Percentiles rank a stretch among this genome's conserved stretches.
These are phyloP conservation scores for Scaptomyza cyrtandrae DNA, from an alignment of 2,888 invertebrate genomes.

Conservation along the genomic window DNA sequence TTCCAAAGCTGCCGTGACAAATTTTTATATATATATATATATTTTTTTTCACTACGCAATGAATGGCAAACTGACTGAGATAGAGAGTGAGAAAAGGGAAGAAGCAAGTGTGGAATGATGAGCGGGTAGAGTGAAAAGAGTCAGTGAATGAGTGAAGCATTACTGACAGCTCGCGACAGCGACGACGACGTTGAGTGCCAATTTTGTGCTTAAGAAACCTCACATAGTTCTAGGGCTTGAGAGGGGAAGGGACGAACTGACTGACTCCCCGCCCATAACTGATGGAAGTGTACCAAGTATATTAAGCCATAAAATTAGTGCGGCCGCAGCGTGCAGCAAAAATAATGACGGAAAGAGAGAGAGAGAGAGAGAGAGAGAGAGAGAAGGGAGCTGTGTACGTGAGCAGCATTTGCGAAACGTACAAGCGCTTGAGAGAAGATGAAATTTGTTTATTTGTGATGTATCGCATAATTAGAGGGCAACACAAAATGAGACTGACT, in stretches of 20 bases:
- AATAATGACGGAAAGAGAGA: background rate
- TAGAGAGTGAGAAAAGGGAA: background rate
- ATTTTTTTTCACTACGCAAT: slow-evolving; percentile 42
- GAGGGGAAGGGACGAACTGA: background rate
- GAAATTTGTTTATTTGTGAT: slow-evolving; percentile 74
- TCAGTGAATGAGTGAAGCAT: slow-evolving; percentile 64
- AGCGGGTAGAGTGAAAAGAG: background rate
- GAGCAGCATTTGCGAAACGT: slow-evolving; percentile 60
- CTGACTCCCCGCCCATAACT: slow-evolving; percentile 14
- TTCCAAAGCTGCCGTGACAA: slow-evolving; percentile 83
- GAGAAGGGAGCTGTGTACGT: slow-evolving; percentile 48
- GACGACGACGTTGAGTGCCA: slow-evolving; percentile 63
- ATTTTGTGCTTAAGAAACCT: slow-evolving; percentile 64
- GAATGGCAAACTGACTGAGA: slow-evolving; percentile 43
- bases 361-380: background rate
- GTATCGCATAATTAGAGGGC: slow-evolving; percentile 69
- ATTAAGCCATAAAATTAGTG: slow-evolving; percentile 82
- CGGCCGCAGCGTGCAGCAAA: slow-evolving; percentile 55
- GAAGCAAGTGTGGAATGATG: background rate
- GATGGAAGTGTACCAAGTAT: slow-evolving; percentile 62
- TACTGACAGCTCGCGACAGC: slow-evolving; percentile 65
- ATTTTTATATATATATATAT: slow-evolving; percentile 47
- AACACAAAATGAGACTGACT: slow-evolving; percentile 15
- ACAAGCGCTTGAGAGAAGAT: slow-evolving; percentile 42
- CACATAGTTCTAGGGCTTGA: slow-evolving; percentile 54